Evolutionary conservation across 2,797 vertebrate species (phyloP), one percentile per base, ranked within the genome.

Genomic region (Apogon talboti): DNA sequence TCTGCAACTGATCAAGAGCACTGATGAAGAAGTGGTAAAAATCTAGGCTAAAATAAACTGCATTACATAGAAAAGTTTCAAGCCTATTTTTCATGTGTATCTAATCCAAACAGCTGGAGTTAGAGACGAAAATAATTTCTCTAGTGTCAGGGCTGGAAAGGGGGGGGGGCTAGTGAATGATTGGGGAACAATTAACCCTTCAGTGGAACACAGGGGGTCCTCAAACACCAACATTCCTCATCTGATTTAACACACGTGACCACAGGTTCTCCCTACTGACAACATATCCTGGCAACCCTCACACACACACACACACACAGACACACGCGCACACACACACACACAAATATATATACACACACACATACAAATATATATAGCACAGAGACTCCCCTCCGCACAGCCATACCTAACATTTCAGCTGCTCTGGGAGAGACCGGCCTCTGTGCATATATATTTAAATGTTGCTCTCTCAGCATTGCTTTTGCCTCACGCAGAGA

Each of bases 201-300:
- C 4, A 1, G 8, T 65, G 66, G 68, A 21, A 51, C 12, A 12
- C 19, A 53, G 54, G 57, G 46, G 71, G 66, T 62, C 55, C 30
- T 37, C 51, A 49, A 37, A 62, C 33, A 56, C 13, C 56, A 44
- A 76, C 82, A 87, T 87, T 89, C 87, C 76, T 80, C 59, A 28
- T 72, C 65, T 68, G 58, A 81, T 84, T 80, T 60, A 70, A 28
- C 42, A 70, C 86, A 79, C 24, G 64, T 89, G 87, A 89, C 71
- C 64, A 50, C 57, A 78, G 71, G 65, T 60, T 79, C 60, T 74
- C 66, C 57, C 66, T 33, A 40, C 45, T 50, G 52, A 35, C 61
- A 38, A 43, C 55, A 76, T 66, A 76, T 67, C 83, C 49, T 57
- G 78, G 76, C 72, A 79, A 86, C 84, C 50, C 58, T 33, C 28